Percentiles rank a stretch among this genome's conserved stretches.
Conservation (phyloP, 2,113 vertebrate genomes). For the Hydrolagus affinis region DNA sequence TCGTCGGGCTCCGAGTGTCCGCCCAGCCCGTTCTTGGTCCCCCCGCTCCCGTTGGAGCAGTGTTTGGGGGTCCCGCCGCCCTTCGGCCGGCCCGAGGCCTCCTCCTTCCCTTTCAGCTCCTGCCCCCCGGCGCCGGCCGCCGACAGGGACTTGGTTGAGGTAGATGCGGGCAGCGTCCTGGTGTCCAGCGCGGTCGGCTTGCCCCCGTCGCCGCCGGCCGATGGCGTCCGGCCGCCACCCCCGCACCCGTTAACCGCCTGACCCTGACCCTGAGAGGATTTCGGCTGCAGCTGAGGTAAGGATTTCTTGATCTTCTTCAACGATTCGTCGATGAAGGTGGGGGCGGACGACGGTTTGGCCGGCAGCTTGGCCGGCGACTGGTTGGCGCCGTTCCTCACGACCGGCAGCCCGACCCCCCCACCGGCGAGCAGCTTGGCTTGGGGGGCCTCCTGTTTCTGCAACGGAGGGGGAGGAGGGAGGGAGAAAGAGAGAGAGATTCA, state of each 20-base stretch:
- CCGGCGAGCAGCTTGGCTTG: slow-evolving; percentile 55
- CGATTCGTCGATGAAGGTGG: slow-evolving; percentile 50
- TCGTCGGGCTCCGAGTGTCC: slow-evolving; percentile 49
- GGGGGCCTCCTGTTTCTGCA: slow-evolving; percentile 58
- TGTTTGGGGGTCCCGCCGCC: slow-evolving; percentile 45
- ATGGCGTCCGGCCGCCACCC: slow-evolving; percentile 10
- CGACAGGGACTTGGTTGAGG: slow-evolving; percentile 62
- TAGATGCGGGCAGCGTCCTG: slow-evolving; percentile 52
- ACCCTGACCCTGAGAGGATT: not conserved
- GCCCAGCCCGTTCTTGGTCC: slow-evolving; percentile 42
- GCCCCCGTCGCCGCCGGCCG: slow-evolving; percentile 41
- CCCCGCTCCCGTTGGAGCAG: slow-evolving; percentile 47
- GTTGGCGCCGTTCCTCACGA: slow-evolving; percentile 43
- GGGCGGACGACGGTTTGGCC: slow-evolving; percentile 40
- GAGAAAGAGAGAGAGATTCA: not conserved
- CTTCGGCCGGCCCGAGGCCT: slow-evolving; percentile 37
- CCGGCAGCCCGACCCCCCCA: slow-evolving; percentile 63
- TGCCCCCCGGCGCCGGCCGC: slow-evolving; percentile 50
- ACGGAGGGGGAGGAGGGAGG: too few species aligned
- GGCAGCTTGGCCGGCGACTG: slow-evolving; percentile 47
- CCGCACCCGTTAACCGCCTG: slow-evolving; percentile 37
- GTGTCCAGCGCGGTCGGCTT: slow-evolving; percentile 50
- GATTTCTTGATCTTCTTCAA: slow-evolving; percentile 68
- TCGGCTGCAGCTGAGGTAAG: slow-evolving; percentile 42
- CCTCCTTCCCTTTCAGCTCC: slow-evolving; percentile 53